phyloP scores from a whole-genome alignment of 2,888 invertebrate genomes.

The Siphlonurus alternatus region DNA sequence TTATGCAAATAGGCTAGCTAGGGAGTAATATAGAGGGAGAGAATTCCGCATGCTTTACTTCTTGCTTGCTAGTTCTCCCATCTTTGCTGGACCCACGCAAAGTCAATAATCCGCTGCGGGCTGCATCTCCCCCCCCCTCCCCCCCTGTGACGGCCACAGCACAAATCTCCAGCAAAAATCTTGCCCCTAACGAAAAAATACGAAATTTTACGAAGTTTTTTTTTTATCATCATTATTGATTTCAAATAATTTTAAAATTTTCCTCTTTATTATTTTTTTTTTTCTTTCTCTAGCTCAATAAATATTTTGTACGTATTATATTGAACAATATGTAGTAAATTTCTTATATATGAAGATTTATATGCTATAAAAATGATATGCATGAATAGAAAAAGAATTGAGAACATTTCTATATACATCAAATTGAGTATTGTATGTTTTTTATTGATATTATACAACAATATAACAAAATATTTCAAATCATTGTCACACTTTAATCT shows the following conservation, averaged over 20 bases:
- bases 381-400: neutral
- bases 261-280: neutral
- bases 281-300: neutral
- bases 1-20: constrained; percentile 1
- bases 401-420: too few relatives aligned
- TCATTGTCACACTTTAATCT: neutral
- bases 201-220: neutral
- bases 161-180: too few relatives aligned
- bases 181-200: neutral
- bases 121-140: neutral
- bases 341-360: neutral
- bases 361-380: neutral
- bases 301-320: neutral
- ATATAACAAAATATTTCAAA: neutral
- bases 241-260: neutral
- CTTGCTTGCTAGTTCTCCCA: too few relatives aligned
- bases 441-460: too few relatives aligned
- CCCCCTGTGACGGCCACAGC: neutral
- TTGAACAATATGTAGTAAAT: neutral
- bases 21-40: too few relatives aligned
- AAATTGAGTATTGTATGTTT: too few relatives aligned
- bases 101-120: neutral
- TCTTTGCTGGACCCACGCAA: constrained; percentile 1
- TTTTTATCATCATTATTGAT: neutral
- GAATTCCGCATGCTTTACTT: too few relatives aligned